Base-by-base conservation (phyloP, 2,113 vertebrate genomes). In the Symphodus melops region DNA sequence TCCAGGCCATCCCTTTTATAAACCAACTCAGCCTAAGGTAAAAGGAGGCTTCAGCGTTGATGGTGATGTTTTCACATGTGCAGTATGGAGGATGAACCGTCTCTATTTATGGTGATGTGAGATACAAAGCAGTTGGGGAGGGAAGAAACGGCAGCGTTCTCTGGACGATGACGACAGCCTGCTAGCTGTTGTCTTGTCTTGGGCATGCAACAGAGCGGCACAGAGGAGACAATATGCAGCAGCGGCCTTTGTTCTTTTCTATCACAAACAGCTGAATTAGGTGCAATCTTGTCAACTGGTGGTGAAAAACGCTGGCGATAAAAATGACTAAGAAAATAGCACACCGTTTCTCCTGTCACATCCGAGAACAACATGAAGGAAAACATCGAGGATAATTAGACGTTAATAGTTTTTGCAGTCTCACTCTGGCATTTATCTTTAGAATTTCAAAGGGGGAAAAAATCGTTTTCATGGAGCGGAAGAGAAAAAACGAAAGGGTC, bases 141-240 rank as follows among this genome's bases (percentile, higher is more conserved):
- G 66, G 25, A 21, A 81, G 25, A 37, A 68, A 52, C 72, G 81
- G 85, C 68, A 41, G 68, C 9, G 65, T 66, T 82, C 76, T 52
- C 57, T 76, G 79, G 67, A 68, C 74, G 4, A 81, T 88, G 81
- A 88, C 86, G 54, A 51, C 74, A 60, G 79, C 58, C 72, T 59
- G 70, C 70, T 75, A 39, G 68, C 71, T 76, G 75, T 76, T 83
- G 87, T 89, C 90, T 76, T 83, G 87, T 89, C 90, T 85, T 86
- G 83, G 80, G 83, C 89, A 1, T 71, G 59, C 73, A 68, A 77
- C 75, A 68, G 82, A 88, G 42, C 71, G 68, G 83, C 55, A 72
- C 17, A n/a, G 70, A 83, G 79, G 82, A 85, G 77, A 74, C 69
- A 79, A 81, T 83, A 84, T 83, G 85, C 83, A 55, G 74, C 16